phyloP scores from a whole-genome alignment of 2,797 vertebrate species.

The Chaunax sp. region DNA sequence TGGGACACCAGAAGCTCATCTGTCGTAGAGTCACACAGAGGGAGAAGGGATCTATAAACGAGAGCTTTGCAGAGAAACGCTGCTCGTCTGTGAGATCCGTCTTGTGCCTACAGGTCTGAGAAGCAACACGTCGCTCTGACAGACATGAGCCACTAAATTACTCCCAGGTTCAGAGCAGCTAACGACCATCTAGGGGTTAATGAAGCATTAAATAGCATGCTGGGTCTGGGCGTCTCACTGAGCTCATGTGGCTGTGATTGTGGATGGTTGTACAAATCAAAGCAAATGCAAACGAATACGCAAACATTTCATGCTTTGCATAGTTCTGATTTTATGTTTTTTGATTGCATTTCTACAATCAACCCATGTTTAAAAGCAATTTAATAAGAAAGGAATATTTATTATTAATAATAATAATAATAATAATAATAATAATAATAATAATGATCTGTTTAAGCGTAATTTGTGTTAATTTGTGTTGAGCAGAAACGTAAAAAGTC shows the following conservation, averaged over 20 bases:
- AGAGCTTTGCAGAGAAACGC: slow-evolving; percentile 22
- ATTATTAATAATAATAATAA: background rate
- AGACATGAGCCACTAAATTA: slow-evolving; percentile 62
- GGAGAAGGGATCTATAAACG: slow-evolving; percentile 40
- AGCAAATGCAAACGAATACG: slow-evolving; percentile 21
- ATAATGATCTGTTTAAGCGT: background rate
- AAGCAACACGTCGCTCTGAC: slow-evolving; percentile 39
- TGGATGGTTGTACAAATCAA: slow-evolving; percentile 19
- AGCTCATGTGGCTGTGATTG: slow-evolving; percentile 10
- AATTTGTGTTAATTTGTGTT: slow-evolving; percentile 3
- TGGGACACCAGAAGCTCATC: slow-evolving; percentile 44
- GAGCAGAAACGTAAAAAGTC: background rate
- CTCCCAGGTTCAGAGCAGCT: slow-evolving; percentile 59
- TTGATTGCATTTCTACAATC: background rate
- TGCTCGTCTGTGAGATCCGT: slow-evolving; percentile 17
- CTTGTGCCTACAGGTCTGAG: slow-evolving; percentile 39
- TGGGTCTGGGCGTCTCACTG: slow-evolving; percentile 43
- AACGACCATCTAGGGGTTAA: slow-evolving; percentile 74
- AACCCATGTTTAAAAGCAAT: background rate
- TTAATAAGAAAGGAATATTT: background rate
- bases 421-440: too few relatives aligned
- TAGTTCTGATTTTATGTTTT: background rate
- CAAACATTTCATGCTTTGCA: background rate
- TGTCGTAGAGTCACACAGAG: slow-evolving; percentile 16
- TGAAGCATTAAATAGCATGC: slow-evolving; percentile 77